Conservation (phyloP, 1,140 invertebrate genomes). For the Anastatus disparis region DNA sequence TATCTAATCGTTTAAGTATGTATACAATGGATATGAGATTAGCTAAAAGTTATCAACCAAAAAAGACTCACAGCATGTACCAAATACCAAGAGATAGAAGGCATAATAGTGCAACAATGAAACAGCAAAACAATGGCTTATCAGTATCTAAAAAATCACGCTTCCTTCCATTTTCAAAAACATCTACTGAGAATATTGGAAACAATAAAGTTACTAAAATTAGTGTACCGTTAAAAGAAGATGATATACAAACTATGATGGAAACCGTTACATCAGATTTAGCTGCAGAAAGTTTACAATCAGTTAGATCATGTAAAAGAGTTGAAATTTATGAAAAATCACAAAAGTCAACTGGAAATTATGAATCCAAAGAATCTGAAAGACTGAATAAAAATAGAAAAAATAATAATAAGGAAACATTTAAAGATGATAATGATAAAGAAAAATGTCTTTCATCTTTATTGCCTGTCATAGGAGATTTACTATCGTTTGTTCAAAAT, state of each 20-base stretch:
- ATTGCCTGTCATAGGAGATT: slow-evolving; percentile 56
- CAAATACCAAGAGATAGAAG: slow-evolving; percentile 26
- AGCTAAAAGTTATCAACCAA: slow-evolving; percentile 48
- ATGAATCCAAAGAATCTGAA: slow-evolving; percentile 27
- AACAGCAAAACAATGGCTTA: slow-evolving; percentile 26
- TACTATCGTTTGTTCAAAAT: slow-evolving; percentile 51
- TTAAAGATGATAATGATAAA: background rate
- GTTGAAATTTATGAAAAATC: background rate
- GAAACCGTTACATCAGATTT: slow-evolving; percentile 56
- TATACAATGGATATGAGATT: slow-evolving; percentile 51
- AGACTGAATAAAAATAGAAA: slow-evolving; percentile 2
- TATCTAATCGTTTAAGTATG: slow-evolving; percentile 54
- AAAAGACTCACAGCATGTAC: slow-evolving; percentile 39
- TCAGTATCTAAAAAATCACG: slow-evolving; percentile 25
- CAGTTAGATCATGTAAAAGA: slow-evolving; percentile 12
- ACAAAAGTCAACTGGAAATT: slow-evolving; percentile 8
- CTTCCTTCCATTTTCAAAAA: slow-evolving; percentile 27
- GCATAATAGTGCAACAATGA: slow-evolving; percentile 20
- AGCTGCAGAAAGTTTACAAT: slow-evolving; percentile 51
- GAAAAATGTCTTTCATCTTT: slow-evolving; percentile 52
- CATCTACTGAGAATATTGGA: slow-evolving; percentile 37
- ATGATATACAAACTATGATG: slow-evolving; percentile 64
- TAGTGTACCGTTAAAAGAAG: slow-evolving; percentile 54
- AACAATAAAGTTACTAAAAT: slow-evolving; percentile 45
- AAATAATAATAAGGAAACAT: background rate